Percentiles rank a stretch among this genome's conserved stretches.
phyloP scores from a whole-genome alignment of 2,888 invertebrate species.

The Anoplius nigerrimus region DNA sequence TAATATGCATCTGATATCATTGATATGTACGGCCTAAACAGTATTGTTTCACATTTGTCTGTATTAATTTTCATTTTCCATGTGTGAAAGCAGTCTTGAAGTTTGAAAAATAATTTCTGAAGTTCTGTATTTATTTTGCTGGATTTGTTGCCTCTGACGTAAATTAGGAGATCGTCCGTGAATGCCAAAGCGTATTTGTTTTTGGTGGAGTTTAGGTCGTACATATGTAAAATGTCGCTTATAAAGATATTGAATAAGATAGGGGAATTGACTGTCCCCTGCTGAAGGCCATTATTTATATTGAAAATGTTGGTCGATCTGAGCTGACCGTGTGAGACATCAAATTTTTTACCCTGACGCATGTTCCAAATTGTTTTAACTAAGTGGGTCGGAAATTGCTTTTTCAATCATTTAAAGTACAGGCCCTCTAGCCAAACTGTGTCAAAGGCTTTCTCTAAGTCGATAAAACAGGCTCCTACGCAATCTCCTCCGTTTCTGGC shows the following conservation, averaged over 20 bases:
- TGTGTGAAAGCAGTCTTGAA: constrained; percentile 13
- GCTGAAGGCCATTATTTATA: constrained; percentile 35
- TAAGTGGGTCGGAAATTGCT: not conserved
- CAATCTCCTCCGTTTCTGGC: no score
- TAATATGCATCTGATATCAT: no score
- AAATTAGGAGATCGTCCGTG: constrained; percentile 34
- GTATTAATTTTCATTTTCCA: constrained; percentile 43
- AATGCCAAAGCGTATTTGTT: constrained; percentile 18
- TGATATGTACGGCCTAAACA: constrained; percentile 33
- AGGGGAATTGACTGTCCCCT: constrained; percentile 36
- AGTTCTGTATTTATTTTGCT: not conserved
- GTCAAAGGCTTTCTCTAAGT: constrained; percentile 14
- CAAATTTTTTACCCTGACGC: constrained; percentile 22
- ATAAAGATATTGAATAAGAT: constrained; percentile 20
- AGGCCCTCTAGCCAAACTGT: not conserved
- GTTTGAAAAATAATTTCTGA: not conserved
- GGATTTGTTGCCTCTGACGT: not conserved
- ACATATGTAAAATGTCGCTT: constrained; percentile 6
- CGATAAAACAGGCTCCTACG: no score
- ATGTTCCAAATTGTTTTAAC: constrained; percentile 11
- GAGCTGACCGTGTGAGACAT: not conserved
- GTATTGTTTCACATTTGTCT: constrained; percentile 41
- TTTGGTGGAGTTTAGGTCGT: constrained; percentile 3
- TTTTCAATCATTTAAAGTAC: not conserved
- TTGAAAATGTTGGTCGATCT: not conserved